These are phyloP conservation scores for Dipus sagitta DNA, from an alignment of 2,797 vertebrate species.

Conservation along the genomic window DNA sequence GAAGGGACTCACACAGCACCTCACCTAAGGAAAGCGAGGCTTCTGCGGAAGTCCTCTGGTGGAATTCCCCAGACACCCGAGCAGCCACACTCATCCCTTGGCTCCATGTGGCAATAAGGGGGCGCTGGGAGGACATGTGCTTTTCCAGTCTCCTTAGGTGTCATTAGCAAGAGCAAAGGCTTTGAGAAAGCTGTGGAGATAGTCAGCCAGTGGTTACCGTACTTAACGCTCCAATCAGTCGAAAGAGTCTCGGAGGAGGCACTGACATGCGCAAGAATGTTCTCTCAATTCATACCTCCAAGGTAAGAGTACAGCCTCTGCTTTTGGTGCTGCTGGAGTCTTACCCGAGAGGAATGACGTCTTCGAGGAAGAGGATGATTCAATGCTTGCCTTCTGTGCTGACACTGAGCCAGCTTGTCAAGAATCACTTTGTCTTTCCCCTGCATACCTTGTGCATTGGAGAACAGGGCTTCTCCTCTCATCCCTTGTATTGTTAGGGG, in stretches of 20 bases:
- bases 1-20: not conserved
- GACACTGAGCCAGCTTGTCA: not conserved
- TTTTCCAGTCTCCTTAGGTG: not conserved
- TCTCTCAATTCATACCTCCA: not conserved
- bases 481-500: slow-evolving; percentile 9
- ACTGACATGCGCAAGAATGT: not conserved
- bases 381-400: not conserved
- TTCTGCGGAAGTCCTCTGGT: not conserved
- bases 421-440: slow-evolving; percentile 5
- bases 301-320: not conserved
- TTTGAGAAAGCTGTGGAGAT: not conserved
- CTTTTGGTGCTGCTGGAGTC: not conserved
- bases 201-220: not conserved
- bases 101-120: not conserved
- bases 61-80: not conserved
- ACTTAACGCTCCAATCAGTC: not conserved
- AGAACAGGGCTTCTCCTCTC: slow-evolving; percentile 58
- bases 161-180: not conserved
- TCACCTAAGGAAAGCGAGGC: not conserved
- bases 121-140: not conserved
- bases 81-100: not conserved
- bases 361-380: not conserved
- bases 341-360: not conserved
- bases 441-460: slow-evolving; percentile 8
- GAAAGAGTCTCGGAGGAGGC: not conserved